Base-by-base conservation (phyloP, 1,140 invertebrate species). In the Parasteatoda tepidariorum region DNA sequence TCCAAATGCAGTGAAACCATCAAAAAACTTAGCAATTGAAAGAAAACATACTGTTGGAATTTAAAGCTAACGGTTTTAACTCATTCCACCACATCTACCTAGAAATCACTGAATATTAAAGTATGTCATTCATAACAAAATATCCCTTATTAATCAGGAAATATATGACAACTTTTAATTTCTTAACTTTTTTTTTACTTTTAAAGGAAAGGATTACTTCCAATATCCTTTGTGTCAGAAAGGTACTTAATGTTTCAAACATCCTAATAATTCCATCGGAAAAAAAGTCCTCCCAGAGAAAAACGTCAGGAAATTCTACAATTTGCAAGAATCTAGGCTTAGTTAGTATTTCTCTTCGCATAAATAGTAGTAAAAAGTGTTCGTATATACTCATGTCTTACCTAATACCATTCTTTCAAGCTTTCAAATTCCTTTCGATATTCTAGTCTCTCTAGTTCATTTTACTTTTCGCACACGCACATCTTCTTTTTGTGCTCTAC, bases 161-260 rank as follows among this genome's bases (percentile, higher is more conserved):
- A n/a, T n/a, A n/a, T n/a, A n/a, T n/a, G n/a, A n/a, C n/a, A n/a
- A n/a, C n/a, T n/a, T n/a, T n/a, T n/a, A n/a, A n/a, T n/a, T n/a
- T n/a, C n/a, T n/a, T n/a, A n/a, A n/a, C n/a, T n/a, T n/a, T n/a
- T n/a, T n/a, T n/a, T n/a, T n/a, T n/a, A n/a, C n/a, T n/a, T n/a
- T n/a, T n/a, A n/a, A n/a, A n/a, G n/a, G n/a, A n/a, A n/a, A n/a
- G n/a, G n/a, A n/a, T n/a, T n/a, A n/a, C n/a, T 48, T 48, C 18
- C 18, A 24, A 24, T 26, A 54, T 48, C 38, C 26, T n/a, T 24
- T 26, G 31, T 61, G 74, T 78, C 74, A 78, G 22, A 66, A 66
- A 78, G 38, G 74, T 22, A 26, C 74, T 78, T 78, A 78, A 66
- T 41, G 26, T 78, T 64, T 78, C 74, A n/a, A 48, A 62, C 11